Evolutionary conservation across 2,797 vertebrate species (phyloP).

Genomic region (Hypotaenidia okinawae): DNA sequence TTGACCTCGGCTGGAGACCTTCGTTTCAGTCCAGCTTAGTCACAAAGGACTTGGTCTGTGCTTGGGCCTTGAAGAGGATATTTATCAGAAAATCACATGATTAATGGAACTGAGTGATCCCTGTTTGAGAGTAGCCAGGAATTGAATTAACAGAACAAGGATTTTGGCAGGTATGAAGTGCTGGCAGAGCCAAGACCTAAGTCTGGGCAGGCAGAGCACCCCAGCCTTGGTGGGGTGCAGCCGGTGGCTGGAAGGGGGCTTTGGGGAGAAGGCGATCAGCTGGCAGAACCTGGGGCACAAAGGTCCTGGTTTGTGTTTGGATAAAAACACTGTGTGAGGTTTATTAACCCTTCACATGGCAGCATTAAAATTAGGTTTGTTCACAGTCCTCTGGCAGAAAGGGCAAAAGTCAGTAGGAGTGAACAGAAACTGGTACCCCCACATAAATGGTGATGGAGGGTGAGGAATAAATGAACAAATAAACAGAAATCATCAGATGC

Average conservation of each 20-base stretch:
- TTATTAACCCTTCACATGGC: neutral
- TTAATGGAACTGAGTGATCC: slow-evolving; percentile 32
- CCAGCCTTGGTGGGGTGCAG: neutral
- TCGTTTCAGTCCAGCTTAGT: neutral
- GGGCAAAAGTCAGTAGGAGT: neutral
- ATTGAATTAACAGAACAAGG: slow-evolving; percentile 29
- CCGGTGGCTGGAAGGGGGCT: neutral
- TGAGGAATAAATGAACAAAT: neutral
- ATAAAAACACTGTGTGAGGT: accelerated
- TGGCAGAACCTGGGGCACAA: neutral
- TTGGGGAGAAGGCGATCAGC: neutral
- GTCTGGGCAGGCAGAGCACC: neutral
- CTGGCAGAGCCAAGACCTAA: neutral
- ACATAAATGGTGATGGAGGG: neutral
- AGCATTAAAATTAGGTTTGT: neutral
- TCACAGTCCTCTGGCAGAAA: neutral
- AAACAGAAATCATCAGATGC: slow-evolving; percentile 33
- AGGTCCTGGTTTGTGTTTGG: neutral
- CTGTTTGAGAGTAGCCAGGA: neutral
- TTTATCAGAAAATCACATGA: slow-evolving; percentile 58
- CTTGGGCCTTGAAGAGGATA: slow-evolving; percentile 8
- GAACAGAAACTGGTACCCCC: slow-evolving; percentile 15
- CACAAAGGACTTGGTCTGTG: slow-evolving; percentile 15
- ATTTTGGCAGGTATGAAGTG: neutral
- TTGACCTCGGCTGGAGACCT: slow-evolving; percentile 62